Evolutionary conservation across 2,113 vertebrate genomes (phyloP), one percentile per base, ranked within the genome.

Genomic region (Misgurnus anguillicaudatus): DNA sequence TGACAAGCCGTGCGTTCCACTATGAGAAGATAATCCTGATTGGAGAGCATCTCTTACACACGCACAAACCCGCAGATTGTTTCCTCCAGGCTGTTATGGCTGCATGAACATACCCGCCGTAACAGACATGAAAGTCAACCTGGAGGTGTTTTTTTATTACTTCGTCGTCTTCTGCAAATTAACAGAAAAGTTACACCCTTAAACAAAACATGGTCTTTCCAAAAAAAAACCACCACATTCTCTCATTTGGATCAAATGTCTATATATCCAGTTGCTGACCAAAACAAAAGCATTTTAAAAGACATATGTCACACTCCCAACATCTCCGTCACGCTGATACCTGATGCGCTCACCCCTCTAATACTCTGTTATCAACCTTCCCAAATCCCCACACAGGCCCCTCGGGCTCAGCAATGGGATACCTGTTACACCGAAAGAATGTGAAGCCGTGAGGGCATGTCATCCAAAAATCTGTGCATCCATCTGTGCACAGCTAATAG

Each of bases 51-150:
- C 69, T 77, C 67, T 82, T 58, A 72, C 65, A 58, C 67, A 62
- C 48, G 57, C 80, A 77, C 60, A 64, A 60, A 71, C 81, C 84
- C 76, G 31, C 72, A 86, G 84, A 82, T 79, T 79, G 36, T 67
- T 76, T 82, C 87, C 89, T 89, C 86, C 81, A 87, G 89, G 89
- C 89, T 91, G 86, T 89, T 91, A 83, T 90, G 88, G 80, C 91
- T 90, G 85, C 87, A 77, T 87, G 86, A 90, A 87, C 80, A 51
- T 89, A 90, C 88, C 87, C 71, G 79, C 88, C 87, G 88, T 89
- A 89, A 87, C 66, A 82, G 80, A 92, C 90, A 92, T 92, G 88
- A 92, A 92, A 93, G 91, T 84, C 13, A 81, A 80, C 87, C 90
- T 88, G 87, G 76, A 87, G 89, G 90, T 87, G 80, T 71, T 67